Conservation (phyloP, 1,140 invertebrate species). For the Apis cerana region DNA sequence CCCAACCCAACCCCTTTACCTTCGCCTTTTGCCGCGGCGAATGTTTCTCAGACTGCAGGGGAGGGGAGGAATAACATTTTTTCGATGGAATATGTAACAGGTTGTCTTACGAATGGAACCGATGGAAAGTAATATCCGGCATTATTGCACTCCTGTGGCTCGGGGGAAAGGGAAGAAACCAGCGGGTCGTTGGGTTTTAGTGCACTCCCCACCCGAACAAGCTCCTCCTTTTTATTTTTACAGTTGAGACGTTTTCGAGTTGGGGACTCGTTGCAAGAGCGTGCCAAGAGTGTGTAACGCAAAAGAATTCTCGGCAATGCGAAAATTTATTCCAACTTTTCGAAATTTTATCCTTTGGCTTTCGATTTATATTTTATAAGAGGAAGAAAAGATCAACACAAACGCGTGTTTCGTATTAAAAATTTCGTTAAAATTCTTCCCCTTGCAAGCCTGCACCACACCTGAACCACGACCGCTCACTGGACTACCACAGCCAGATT, state of each 20-base stretch:
- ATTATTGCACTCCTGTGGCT: constrained; percentile 44
- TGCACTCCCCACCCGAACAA: not conserved
- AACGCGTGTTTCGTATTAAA: too few species aligned
- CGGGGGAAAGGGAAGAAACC: not conserved
- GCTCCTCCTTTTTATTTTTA: not conserved
- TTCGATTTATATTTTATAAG: too few species aligned
- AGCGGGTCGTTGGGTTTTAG: constrained; percentile 19
- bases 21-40: constrained; percentile 1
- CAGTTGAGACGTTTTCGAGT: too few species aligned
- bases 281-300: too few species aligned
- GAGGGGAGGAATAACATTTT: constrained; percentile 47
- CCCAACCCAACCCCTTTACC: not conserved
- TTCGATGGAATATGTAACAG: constrained; percentile 61
- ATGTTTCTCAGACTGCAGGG: constrained; percentile 39
- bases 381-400: too few species aligned
- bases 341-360: too few species aligned
- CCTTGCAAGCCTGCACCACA: too few species aligned
- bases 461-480: too few species aligned
- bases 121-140: constrained; percentile 53
- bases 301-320: too few species aligned
- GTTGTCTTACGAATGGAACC: constrained; percentile 53
- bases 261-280: not conserved
- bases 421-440: too few species aligned
- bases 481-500: too few species aligned
- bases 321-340: too few species aligned